Percentiles rank a stretch among this genome's conserved stretches.
These are phyloP conservation scores for Ennomos quercinarius DNA, from an alignment of 2,888 invertebrate genomes.

Conservation along the genomic window DNA sequence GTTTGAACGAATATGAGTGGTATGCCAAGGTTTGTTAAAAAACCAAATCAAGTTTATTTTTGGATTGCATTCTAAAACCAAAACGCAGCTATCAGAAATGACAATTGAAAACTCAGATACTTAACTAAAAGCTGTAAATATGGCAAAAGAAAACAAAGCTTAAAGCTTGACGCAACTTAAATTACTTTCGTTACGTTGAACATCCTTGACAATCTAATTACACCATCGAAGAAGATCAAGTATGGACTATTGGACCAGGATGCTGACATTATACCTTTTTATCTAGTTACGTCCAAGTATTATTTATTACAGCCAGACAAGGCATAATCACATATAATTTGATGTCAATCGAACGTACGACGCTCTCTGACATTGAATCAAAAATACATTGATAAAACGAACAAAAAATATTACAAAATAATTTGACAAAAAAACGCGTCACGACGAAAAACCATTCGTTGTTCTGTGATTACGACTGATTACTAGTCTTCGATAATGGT, in stretches of 20 bases:
- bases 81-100: no score
- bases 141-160: no score
- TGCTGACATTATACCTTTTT: slow-evolving; percentile 45
- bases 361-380: slow-evolving; percentile 78
- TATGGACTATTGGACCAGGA: slow-evolving; percentile 53
- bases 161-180: background rate
- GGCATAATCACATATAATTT: slow-evolving; percentile 68
- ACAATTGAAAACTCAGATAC: no score
- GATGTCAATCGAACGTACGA: slow-evolving; percentile 77
- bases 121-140: no score
- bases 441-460: slow-evolving; percentile 73
- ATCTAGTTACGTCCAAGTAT: slow-evolving; percentile 51
- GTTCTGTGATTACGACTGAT: slow-evolving; percentile 77
- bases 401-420: slow-evolving; percentile 61
- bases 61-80: no score
- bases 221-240: slow-evolving; percentile 25
- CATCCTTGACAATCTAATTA: slow-evolving; percentile 23
- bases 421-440: slow-evolving; percentile 70
- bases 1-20: slow-evolving; percentile 6
- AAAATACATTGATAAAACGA: slow-evolving; percentile 60
- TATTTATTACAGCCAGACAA: slow-evolving; percentile 48
- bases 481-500: slow-evolving; percentile 78
- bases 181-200: slow-evolving; percentile 25
- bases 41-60: no score
- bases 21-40: no score